Evolutionary conservation across 2,797 vertebrate species (phyloP).

Genomic region (Poeciliopsis presidionis): DNA sequence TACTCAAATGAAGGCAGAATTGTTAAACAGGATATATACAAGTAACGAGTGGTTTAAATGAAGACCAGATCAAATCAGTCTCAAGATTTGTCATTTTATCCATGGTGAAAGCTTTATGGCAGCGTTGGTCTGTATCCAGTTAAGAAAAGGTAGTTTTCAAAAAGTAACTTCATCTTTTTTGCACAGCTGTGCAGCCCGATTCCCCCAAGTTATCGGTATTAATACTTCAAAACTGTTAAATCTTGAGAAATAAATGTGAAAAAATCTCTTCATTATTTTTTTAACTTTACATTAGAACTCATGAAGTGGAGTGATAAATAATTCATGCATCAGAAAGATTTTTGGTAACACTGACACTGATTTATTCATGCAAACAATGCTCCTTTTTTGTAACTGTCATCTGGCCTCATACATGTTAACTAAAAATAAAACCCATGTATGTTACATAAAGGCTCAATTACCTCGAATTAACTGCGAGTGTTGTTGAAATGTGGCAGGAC

Average conservation of each 20-base stretch:
- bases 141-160: neutral
- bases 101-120: neutral
- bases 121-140: neutral
- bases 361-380: neutral
- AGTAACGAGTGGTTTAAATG: neutral
- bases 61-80: neutral
- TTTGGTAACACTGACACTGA: neutral
- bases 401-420: neutral
- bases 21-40: neutral
- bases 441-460: slow-evolving; percentile 34
- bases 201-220: neutral
- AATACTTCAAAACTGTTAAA: neutral
- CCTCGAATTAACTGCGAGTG: slow-evolving; percentile 24
- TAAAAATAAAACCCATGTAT: neutral
- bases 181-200: neutral
- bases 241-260: neutral
- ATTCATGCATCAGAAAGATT: neutral
- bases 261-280: neutral
- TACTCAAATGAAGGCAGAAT: neutral
- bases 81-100: neutral
- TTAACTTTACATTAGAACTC: neutral
- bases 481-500: slow-evolving; percentile 11
- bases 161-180: neutral
- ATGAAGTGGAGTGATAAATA: neutral
- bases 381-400: neutral